Evolutionary conservation across 2,888 invertebrate species (phyloP), one percentile per base, ranked within the genome.

Genomic region (Mongoloraphidia duomilia): DNA sequence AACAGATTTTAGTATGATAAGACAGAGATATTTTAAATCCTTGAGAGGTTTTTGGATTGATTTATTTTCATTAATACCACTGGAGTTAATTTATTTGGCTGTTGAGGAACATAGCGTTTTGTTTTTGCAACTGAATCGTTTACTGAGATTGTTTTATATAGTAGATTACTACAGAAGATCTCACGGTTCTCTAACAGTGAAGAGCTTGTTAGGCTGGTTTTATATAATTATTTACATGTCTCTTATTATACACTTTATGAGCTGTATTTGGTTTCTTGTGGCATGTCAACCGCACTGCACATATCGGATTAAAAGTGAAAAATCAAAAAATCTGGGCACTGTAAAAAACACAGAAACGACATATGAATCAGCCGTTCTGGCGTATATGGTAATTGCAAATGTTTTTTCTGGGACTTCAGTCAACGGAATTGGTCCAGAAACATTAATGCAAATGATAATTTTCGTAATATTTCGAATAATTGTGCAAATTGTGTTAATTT

Each of bases 11-110:
- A 41, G 41, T 8, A 34, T 49, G 10, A 57, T 60, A 8, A 41
- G 51, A 2, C 49, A 26, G 42, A 49, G 52, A n/a, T 60, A 58
- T 41, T 40, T 52, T 10, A 49, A 44, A 44, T 53, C 53, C 9
- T 34, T 44, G 12, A 12, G 35, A 2, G 43, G 34, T 9, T 60
- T 57, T 43, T 59, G 58, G 57, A 41, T 57, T 8, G 55, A 57
- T 34, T 14, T 58, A 10, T 39, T 58, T 5, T 53, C 54, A 8
- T 41, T 49, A 9, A 35, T 58, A n/a, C 59, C 59, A n/a, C 44
- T 57, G 10, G 56, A 58, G 12, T 13, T 52, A 4, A 36, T 58
- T 35, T 44, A 36, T 4, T 35, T 17, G 2, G 40, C 44, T 35
- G 13, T 47, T 9, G 2, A 3, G 9, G 10, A 13, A 14, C 42